Evolutionary conservation across 1,140 invertebrate genomes (phyloP).

Genomic region (Drosophila setifemur): DNA sequence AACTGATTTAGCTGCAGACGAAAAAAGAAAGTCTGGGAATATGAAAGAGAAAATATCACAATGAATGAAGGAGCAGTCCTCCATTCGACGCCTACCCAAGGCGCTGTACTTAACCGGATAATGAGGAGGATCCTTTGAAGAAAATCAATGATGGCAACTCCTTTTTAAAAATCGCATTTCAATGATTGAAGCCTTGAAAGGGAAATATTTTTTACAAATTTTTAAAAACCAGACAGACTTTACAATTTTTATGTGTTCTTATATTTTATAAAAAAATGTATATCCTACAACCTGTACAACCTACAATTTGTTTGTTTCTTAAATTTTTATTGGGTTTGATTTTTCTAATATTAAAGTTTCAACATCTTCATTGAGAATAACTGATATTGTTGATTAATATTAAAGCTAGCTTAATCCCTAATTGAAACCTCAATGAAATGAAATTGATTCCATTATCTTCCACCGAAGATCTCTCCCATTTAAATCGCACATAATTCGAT

Average conservation of each 20-base stretch:
- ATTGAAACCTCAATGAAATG: conserved; percentile 9
- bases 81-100: conserved; percentile 8
- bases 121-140: conserved; percentile 30
- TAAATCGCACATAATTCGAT: conserved; percentile 10
- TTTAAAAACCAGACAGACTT: no score
- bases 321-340: no score
- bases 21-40: conserved; percentile 2
- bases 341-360: not conserved
- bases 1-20: conserved; percentile 51
- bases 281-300: no score
- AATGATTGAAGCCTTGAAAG: no score
- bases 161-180: not conserved
- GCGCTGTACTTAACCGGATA: conserved; percentile 24
- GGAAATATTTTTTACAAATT: no score
- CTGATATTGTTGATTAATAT: no score
- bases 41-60: conserved; percentile 26
- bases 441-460: conserved; percentile 19
- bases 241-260: no score
- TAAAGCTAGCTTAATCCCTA: not conserved
- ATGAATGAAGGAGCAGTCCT: conserved; percentile 3
- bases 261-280: no score
- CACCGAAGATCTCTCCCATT: not conserved
- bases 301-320: no score
- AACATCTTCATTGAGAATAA: not conserved
- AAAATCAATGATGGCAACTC: conserved; percentile 9